Percentiles rank a stretch among this genome's conserved stretches.
Conservation (phyloP, 2,113 vertebrate genomes). For the Rhinopithecus roxellana region DNA sequence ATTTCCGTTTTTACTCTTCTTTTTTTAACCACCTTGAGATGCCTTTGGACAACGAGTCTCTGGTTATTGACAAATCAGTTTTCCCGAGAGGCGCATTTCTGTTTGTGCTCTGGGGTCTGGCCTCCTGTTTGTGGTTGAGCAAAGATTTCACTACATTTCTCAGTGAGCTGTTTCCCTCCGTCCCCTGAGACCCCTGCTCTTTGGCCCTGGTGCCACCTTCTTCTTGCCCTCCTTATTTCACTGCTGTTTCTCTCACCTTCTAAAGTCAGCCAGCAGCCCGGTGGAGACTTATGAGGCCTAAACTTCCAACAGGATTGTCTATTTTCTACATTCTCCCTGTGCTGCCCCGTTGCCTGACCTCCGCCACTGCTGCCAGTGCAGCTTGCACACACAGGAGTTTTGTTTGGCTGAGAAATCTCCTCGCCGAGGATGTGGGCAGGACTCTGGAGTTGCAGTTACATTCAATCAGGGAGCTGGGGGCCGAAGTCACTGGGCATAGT, state of each 20-base stretch:
- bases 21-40: not conserved
- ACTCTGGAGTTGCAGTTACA: not conserved
- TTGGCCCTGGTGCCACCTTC: slow-evolving; percentile 36
- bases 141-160: not conserved
- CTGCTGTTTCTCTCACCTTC: slow-evolving; percentile 79
- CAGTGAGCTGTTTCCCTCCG: accelerated
- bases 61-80: not conserved
- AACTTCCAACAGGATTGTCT: slow-evolving; percentile 39
- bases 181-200: not conserved
- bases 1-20: not conserved
- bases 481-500: not conserved
- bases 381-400: accelerated
- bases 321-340: slow-evolving; percentile 18
- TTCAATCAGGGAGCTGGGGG: not conserved
- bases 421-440: accelerated
- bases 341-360: not conserved
- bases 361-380: accelerated
- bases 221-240: slow-evolving; percentile 48
- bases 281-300: slow-evolving; percentile 68
- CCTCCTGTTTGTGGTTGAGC: not conserved
- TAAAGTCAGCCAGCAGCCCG: slow-evolving; percentile 44
- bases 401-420: not conserved
- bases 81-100: not conserved
- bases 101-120: not conserved
- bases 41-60: slow-evolving; percentile 14